Base-by-base conservation (phyloP, 2,888 invertebrate genomes). In the Tuberolachnus salignus region DNA sequence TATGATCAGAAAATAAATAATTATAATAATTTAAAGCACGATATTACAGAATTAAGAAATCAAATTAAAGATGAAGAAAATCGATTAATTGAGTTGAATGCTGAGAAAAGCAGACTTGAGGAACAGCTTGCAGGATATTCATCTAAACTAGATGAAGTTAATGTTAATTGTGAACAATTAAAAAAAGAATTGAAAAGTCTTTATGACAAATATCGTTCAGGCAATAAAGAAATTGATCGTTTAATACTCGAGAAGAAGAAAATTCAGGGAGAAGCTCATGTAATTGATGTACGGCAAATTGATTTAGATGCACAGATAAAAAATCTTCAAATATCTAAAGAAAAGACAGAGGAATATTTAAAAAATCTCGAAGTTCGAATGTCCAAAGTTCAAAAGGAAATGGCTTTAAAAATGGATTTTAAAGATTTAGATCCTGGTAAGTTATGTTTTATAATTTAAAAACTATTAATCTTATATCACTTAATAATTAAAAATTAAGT, bases 31-130 rank as follows among this genome's bases (percentile, higher is more conserved):
- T 67, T 81, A n/a, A 46, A 81, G 49, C 64, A 53, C 34, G 19
- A 80, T 80, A 61, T 70, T 21, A 71, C 75, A 66, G 55, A 59
- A 49, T 42, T 71, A 44, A 63, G 13, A 34, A 19, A 13, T 64
- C 53, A 72, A 4, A 67, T 81, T 21, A 44, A 78, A 67, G 72
- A 71, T 9, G 78, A 80, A 57, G 75, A 78, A 61, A 67, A 80
- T 26, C 71, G 73, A 63, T 71, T 80, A 23, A 6, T 26, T 3
- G 72, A 72, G 16, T 53, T 72, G 14, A 57, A 72, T 53, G 11
- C 13, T 19, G 26, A 64, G 13, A 72, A 63, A 1, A 6, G 42
- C 1, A 63, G n/a, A 72, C 16, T 64, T 53, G 72, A 64, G 10
- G n/a, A 63, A 14, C 49, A 73, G 3, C 26, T 78, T n/a, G n/a